A percentile compares a stretch with the other conserved stretches of the same genome.
Evolutionary conservation across 2,888 invertebrate species (phyloP).

Genomic region (Ferdinandea cuprea): DNA sequence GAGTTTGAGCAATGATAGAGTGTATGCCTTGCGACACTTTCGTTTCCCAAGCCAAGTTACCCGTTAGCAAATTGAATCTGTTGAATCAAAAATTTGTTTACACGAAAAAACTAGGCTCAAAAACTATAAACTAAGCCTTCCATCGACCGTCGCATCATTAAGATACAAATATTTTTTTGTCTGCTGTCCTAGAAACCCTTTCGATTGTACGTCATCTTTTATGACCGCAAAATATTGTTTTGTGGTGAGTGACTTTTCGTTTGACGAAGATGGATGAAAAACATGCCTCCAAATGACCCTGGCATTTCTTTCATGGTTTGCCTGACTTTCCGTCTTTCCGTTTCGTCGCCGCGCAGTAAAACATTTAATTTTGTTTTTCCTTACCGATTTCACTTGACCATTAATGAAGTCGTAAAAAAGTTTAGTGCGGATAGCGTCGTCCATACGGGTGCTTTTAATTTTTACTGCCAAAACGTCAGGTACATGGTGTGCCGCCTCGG

Average conservation of each 20-base stretch:
- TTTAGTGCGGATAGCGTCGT: not conserved
- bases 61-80: too few species aligned
- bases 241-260: not conserved
- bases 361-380: conserved; percentile 1
- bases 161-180: too few species aligned
- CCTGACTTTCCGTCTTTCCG: not conserved
- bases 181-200: too few species aligned
- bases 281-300: not conserved
- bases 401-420: conserved; percentile 42
- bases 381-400: conserved; percentile 33
- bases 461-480: not conserved
- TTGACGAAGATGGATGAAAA: not conserved
- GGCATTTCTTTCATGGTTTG: too few species aligned
- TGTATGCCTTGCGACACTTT: too few species aligned
- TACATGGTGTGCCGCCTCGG: too few species aligned
- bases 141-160: too few species aligned
- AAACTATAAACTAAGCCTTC: too few species aligned
- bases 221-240: not conserved
- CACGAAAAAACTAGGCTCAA: too few species aligned
- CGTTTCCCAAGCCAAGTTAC: too few species aligned
- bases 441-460: not conserved
- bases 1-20: too few species aligned
- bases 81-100: too few species aligned
- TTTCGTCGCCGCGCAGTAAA: not conserved
- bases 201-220: not conserved